These are phyloP conservation scores for Rhyacophila evoluta DNA, from an alignment of 2,888 invertebrate species.

Conservation along the genomic window DNA sequence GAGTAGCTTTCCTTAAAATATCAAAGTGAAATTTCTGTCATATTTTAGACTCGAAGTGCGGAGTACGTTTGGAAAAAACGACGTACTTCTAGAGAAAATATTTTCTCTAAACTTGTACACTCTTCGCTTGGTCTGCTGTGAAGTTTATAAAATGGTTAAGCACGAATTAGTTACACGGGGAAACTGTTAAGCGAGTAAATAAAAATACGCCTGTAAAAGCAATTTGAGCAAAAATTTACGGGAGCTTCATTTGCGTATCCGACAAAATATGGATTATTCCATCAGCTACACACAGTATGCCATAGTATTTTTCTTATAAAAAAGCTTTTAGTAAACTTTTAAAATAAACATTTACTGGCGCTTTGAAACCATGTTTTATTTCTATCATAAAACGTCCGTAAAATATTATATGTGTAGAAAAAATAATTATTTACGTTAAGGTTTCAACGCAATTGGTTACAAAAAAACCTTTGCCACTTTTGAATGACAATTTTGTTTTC, in stretches of 20 bases:
- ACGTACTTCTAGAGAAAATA: neutral
- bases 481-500: no score
- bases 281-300: no score
- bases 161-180: constrained; percentile 1
- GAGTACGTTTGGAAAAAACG: neutral
- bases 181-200: constrained; percentile 17
- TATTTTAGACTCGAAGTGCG: neutral
- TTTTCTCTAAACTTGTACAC: neutral
- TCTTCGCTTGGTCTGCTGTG: neutral
- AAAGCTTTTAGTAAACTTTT: constrained; percentile 5
- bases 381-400: neutral
- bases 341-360: neutral
- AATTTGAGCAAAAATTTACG: neutral
- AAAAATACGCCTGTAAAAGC: constrained; percentile 18
- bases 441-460: no score
- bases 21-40: constrained; percentile 24
- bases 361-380: constrained; percentile 2
- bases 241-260: neutral
- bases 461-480: no score
- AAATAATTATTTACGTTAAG: no score
- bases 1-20: constrained; percentile 4
- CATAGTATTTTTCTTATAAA: neutral
- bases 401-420: no score
- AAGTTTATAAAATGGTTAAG: neutral
- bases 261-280: neutral